Evolutionary conservation across 2,888 invertebrate genomes (phyloP), one percentile per base, ranked within the genome.

Genomic region (Mythimna vitellina): DNA sequence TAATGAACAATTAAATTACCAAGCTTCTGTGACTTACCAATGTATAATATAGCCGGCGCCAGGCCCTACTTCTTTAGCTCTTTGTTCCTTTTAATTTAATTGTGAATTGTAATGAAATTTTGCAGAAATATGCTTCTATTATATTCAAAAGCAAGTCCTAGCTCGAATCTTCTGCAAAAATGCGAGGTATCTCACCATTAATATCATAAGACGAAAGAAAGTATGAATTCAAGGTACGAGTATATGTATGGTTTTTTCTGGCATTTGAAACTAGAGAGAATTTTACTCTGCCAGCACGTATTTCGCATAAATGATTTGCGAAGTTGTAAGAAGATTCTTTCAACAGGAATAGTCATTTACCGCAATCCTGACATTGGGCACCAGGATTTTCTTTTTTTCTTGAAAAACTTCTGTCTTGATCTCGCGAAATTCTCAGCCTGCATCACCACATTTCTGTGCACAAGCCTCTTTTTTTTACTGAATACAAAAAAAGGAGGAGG

Each of bases 91-190:
- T 67, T 71, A 69, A 82, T 71, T 62, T 71, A 58, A 77, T 73
- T 71, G 68, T 70, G 67, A 73, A 71, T 70, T 78, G 64, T 74
- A 76, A 76, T 78, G 73, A 80, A 78, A 72, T 76, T 75, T 70
- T 70, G 42, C 65, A 69, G 66, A 63, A 63, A 65, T 64, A 58
- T 70, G 66, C 70, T 70, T 61, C 73, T 73, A 68, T 68, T 62
- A 64, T 60, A 72, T 66, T 80, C 35, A 62, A 64, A 67, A 67
- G 46, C 38, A 62, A 74, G 56, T 56, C 29, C 35, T 8, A 61
- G 51, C 42, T 74, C 12, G 25, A 70, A 38, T 77, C 10, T 42
- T 66, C 57, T 64, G 58, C 12, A 57, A 53, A 73, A 73, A 65
- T 78, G 60, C 42, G 42, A 65, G 20, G 51, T 29, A 49, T 53